Conservation (phyloP, 2,888 invertebrate genomes). For the Nymphalis c-album region DNA sequence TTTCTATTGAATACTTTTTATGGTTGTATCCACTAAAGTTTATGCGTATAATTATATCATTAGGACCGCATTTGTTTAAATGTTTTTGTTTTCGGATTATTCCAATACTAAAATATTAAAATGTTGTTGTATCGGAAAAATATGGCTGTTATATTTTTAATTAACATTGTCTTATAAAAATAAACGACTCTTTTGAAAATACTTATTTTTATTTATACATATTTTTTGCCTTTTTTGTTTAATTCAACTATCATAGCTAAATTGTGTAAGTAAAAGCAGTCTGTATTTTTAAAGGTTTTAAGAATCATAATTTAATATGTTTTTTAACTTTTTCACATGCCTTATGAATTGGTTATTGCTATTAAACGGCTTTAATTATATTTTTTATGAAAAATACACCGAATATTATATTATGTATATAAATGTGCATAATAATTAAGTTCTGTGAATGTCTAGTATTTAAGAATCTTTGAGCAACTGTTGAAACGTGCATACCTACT, state of each 20-base stretch:
- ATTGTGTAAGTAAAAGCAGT: too few species aligned
- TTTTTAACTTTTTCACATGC: background rate
- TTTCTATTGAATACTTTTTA: background rate
- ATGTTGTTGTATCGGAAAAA: too few species aligned
- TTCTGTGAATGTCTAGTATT: conserved; percentile 11
- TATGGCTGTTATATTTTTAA: too few species aligned
- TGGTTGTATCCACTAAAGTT: background rate
- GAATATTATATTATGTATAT: conserved; percentile 20
- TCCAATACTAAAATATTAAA: too few species aligned
- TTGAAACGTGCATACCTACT: conserved; percentile 22
- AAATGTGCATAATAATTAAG: conserved; percentile 29
- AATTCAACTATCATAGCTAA: too few species aligned
- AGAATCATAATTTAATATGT: too few species aligned
- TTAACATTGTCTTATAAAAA: too few species aligned
- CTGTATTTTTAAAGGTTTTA: too few species aligned
- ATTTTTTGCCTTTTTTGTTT: too few species aligned
- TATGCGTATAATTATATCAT: background rate
- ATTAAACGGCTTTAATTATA: conserved; percentile 12
- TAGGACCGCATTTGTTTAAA: background rate
- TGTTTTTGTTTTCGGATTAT: too few species aligned
- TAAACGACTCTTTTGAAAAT: too few species aligned
- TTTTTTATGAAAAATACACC: conserved; percentile 8
- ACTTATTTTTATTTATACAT: too few species aligned
- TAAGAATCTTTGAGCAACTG: conserved; percentile 19
- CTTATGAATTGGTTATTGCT: conserved; percentile 2